phyloP scores from a whole-genome alignment of 1,140 invertebrate genomes.

The Aphelinus certus region DNA sequence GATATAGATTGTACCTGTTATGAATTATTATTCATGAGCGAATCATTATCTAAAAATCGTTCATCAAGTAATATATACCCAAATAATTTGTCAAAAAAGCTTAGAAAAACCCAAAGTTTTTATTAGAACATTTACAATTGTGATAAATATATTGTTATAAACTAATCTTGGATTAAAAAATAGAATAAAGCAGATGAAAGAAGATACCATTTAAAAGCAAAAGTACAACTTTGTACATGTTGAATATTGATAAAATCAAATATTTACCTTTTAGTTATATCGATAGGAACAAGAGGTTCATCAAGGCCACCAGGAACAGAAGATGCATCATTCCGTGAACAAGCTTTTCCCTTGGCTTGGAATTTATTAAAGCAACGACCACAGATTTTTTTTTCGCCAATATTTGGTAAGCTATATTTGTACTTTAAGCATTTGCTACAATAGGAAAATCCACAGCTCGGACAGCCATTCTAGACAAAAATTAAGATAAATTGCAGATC shows the following conservation, averaged over 20 bases:
- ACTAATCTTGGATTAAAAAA: not conserved
- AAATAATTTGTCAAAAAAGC: not conserved
- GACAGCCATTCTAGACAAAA: conserved; percentile 55
- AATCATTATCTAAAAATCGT: no score
- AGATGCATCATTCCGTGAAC: conserved; percentile 24
- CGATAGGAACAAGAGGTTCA: conserved; percentile 49
- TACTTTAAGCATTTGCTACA: conserved; percentile 63
- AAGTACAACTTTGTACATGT: no score
- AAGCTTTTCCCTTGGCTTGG: conserved; percentile 39
- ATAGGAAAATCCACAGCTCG: conserved; percentile 60
- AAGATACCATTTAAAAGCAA: no score
- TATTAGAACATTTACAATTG: not conserved
- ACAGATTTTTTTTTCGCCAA: conserved; percentile 55
- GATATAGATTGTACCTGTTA: no score
- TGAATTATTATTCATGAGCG: no score
- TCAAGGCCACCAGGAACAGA: conserved; percentile 33
- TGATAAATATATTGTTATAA: not conserved
- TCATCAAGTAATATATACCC: no score
- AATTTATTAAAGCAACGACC: conserved; percentile 57
- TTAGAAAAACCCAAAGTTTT: conserved; percentile 3
- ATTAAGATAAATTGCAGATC: not conserved
- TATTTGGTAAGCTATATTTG: conserved; percentile 53
- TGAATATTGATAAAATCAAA: not conserved
- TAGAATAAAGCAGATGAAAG: no score
- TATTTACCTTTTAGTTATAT: conserved; percentile 57